Conservation (phyloP, 2,888 invertebrate species). For the Noctua comes region DNA sequence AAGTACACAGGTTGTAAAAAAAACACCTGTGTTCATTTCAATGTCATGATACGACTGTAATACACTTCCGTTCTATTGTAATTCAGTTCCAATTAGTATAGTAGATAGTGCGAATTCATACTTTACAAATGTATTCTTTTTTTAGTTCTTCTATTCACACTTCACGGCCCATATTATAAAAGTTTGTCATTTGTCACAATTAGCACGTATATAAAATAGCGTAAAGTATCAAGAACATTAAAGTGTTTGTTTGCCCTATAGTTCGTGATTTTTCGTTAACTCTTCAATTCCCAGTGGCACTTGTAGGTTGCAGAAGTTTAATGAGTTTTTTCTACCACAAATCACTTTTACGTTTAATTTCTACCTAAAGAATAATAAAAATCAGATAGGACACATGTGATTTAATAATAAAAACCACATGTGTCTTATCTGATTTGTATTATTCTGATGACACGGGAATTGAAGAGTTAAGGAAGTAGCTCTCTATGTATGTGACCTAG, state of each 20-base stretch:
- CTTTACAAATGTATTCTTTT: constrained; percentile 15
- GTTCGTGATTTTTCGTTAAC: constrained; percentile 5
- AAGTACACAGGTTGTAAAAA: constrained; percentile 14
- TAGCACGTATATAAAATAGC: not conserved
- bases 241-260: constrained; percentile 6
- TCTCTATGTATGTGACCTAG: not conserved
- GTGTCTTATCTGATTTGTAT: too few species aligned
- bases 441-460: too few species aligned
- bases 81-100: constrained; percentile 43
- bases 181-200: constrained; percentile 1
- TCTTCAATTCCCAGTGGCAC: too few species aligned
- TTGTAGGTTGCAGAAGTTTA: too few species aligned
- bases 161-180: constrained; percentile 14
- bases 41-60: constrained; percentile 32
- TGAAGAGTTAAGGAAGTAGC: too few species aligned
- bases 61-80: constrained; percentile 54
- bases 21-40: constrained; percentile 34
- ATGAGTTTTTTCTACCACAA: too few species aligned
- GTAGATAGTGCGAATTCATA: constrained; percentile 40
- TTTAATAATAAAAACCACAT: too few species aligned
- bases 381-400: too few species aligned
- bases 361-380: too few species aligned
- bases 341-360: too few species aligned
- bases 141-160: constrained; percentile 5
- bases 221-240: constrained; percentile 28